phyloP scores from a whole-genome alignment of 2,113 vertebrate species.

The Jaculus jaculus region DNA sequence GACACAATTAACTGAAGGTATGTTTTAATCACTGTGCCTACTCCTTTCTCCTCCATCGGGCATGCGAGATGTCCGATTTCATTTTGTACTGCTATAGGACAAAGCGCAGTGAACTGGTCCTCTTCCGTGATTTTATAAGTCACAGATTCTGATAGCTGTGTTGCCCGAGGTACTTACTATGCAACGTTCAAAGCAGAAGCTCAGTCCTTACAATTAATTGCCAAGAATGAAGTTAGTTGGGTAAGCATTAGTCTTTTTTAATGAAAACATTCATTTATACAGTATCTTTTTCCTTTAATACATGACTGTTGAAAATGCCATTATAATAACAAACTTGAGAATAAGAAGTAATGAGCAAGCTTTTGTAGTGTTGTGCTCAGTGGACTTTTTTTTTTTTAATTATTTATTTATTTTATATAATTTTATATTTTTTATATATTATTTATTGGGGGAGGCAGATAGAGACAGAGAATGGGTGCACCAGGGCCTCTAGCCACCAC shows the following conservation, averaged over 20 bases:
- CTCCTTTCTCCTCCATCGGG: background rate
- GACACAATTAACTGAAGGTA: background rate
- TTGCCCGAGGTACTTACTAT: background rate
- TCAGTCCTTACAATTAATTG: background rate
- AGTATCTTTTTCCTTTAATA: slow-evolving; percentile 44
- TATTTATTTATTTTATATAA: no score
- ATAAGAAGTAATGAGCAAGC: background rate
- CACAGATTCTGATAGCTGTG: background rate
- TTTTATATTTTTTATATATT: no score
- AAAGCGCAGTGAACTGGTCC: background rate
- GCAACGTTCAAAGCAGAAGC: background rate
- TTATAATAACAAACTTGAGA: slow-evolving; percentile 2
- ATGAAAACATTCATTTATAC: background rate
- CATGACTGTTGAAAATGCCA: background rate
- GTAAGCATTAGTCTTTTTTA: slow-evolving; percentile 25
- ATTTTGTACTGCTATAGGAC: background rate
- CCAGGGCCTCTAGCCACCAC: no score
- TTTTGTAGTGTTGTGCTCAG: background rate
- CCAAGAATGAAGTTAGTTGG: background rate
- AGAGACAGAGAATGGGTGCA: no score
- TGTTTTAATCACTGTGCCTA: background rate
- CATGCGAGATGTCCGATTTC: background rate
- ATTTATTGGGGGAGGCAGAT: no score
- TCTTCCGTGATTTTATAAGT: background rate
- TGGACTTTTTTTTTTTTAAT: background rate